Percentiles rank a stretch among this genome's conserved stretches.
phyloP scores from a whole-genome alignment of 1,140 invertebrate species.

The Drosophila prosaltans region DNA sequence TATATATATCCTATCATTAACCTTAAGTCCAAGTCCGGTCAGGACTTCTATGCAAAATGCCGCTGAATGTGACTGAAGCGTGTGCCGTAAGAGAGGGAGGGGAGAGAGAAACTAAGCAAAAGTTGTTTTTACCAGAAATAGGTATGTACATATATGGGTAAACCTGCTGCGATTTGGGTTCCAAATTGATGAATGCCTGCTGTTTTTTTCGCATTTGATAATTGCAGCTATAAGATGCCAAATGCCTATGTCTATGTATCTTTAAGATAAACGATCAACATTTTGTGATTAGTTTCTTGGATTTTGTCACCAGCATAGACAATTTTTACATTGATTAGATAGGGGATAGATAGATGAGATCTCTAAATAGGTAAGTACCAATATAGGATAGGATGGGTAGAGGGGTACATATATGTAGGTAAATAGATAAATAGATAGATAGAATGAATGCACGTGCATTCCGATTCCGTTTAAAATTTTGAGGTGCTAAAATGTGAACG shows the following conservation, averaged over 20 bases:
- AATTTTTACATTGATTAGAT: slow-evolving; percentile 8
- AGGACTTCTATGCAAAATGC: slow-evolving; percentile 57
- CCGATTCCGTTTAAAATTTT: background rate
- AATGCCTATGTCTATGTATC: slow-evolving; percentile 13
- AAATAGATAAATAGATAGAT: background rate
- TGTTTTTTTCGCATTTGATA: slow-evolving; percentile 37
- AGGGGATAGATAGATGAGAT: background rate
- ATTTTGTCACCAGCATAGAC: slow-evolving; percentile 18
- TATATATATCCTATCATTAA: too few relatives aligned
- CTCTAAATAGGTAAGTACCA: background rate
- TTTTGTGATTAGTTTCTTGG: slow-evolving; percentile 12
- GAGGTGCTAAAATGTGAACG: slow-evolving; percentile 45
- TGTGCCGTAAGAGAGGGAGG: slow-evolving; percentile 29
- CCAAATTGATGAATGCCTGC: slow-evolving; percentile 29
- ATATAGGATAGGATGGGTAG: background rate
- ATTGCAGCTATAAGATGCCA: slow-evolving; percentile 51
- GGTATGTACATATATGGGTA: background rate
- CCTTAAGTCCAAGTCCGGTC: background rate
- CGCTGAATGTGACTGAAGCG: slow-evolving; percentile 55
- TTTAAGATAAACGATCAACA: slow-evolving; percentile 43
- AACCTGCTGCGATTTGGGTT: slow-evolving; percentile 6
- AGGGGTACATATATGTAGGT: background rate
- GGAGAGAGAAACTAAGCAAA: too few relatives aligned
- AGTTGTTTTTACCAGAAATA: background rate
- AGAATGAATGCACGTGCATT: background rate